Evolutionary conservation across 2,113 vertebrate genomes (phyloP).

Genomic region (Oryzias woworae): DNA sequence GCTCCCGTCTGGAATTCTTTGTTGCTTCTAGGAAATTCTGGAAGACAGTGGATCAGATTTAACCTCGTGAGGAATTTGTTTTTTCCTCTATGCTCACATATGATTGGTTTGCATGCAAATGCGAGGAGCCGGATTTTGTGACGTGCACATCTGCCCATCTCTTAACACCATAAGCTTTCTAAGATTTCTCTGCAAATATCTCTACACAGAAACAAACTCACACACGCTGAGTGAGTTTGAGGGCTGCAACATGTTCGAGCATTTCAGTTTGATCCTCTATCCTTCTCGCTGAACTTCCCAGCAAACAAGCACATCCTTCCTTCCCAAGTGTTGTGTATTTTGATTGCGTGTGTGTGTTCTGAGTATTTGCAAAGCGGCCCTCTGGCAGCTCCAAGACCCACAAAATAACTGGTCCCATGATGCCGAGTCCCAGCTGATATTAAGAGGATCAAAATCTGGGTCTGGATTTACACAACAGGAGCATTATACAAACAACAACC

Average conservation of each 20-base stretch:
- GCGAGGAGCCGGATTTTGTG: background rate
- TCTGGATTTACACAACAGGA: conserved; percentile 48
- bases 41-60: background rate
- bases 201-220: conserved; percentile 1
- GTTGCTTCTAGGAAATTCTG: conserved; percentile 20
- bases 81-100: background rate
- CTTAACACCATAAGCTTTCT: background rate
- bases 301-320: conserved; percentile 54
- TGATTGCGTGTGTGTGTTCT: conserved; percentile 1
- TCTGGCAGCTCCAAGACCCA: conserved; percentile 22
- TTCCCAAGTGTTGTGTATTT: conserved; percentile 36
- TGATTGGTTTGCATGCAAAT: background rate
- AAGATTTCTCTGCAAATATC: background rate
- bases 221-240: background rate
- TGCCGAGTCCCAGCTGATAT: conserved; percentile 32
- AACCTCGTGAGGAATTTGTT: background rate
- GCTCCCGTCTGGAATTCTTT: conserved; percentile 13
- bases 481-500: conserved; percentile 57
- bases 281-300: conserved; percentile 22
- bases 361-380: background rate
- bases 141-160: background rate
- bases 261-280: conserved; percentile 17
- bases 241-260: conserved; percentile 21
- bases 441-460: conserved; percentile 70
- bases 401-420: conserved; percentile 47